Base-by-base conservation (phyloP, 2,113 vertebrate species). In the Morone chrysops region DNA sequence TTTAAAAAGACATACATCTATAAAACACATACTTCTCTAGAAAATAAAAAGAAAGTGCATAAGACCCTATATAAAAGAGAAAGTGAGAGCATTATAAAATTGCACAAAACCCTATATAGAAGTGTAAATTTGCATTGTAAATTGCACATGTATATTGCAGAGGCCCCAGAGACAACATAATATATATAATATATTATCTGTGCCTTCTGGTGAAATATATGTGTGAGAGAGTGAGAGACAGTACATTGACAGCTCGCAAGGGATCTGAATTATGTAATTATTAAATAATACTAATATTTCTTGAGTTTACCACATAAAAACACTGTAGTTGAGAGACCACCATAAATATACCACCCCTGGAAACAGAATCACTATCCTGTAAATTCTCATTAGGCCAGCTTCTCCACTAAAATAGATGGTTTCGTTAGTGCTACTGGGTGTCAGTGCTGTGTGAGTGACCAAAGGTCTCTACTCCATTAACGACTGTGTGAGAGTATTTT, bases 401-500 rank as follows among this genome's bases (percentile, higher is more conserved):
- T 73, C 50, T 81, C n/a, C 0, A 45, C 67, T 72, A 11, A 78
- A 63, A 57, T 9, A 20, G 66, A 20, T 25, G n/a, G 11, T 78
- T 75, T 54, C 31, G 17, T 59, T 20, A n/a, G 6, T 73, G 40
- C 47, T 79, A 9, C 57, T 41, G 41, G 12, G 43, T 51, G 62
- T 31, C 66, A 63, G 3, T 8, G 68, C 43, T 63, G 83, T 85
- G 90, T 48, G 67, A 90, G 50, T 75, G 59, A 76, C 87, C 31
- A 2, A 40, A 61, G 61, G 65, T 80, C 67, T 87, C 53, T 76
- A 41, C 65, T 57, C 80, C 78, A 86, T 92, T 92, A 87, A 74
- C 72, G 4, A 31, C 1, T 0, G 51, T 53, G 60, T 85, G 86
- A 71, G 68, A 89, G 69, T 86, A 62, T 91, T 91, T 91, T 91